phyloP scores from a whole-genome alignment of 2,113 vertebrate species.

The Pteruthius melanotis region DNA sequence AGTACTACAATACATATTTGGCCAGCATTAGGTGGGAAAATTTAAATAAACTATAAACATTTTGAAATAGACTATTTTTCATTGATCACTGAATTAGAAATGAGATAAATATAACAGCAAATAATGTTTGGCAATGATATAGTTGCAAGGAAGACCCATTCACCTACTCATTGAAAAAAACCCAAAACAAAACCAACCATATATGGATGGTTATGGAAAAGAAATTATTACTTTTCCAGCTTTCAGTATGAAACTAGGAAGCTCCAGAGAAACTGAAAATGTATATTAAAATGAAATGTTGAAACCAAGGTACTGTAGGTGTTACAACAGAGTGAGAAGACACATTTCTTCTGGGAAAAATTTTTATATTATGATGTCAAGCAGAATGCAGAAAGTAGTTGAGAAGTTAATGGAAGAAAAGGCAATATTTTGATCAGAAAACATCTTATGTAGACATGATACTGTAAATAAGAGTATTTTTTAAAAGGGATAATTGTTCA shows the following conservation, averaged over 20 bases:
- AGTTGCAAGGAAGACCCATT: neutral
- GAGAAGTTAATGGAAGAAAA: neutral
- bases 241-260: neutral
- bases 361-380: neutral
- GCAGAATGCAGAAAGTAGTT: neutral
- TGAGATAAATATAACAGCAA: neutral
- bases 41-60: neutral
- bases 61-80: neutral
- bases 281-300: neutral
- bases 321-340: neutral
- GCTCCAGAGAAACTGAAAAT: neutral
- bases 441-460: neutral
- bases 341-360: neutral
- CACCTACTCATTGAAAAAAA: neutral
- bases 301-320: neutral
- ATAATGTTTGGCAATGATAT: neutral
- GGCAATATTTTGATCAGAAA: neutral
- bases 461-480: neutral
- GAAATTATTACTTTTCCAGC: neutral
- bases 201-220: neutral
- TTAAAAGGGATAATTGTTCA: neutral
- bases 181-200: fast-evolving
- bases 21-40: neutral
- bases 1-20: neutral
- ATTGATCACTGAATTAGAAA: neutral